phyloP scores from a whole-genome alignment of 2,113 vertebrate species.

The Catharus fuscescens region DNA sequence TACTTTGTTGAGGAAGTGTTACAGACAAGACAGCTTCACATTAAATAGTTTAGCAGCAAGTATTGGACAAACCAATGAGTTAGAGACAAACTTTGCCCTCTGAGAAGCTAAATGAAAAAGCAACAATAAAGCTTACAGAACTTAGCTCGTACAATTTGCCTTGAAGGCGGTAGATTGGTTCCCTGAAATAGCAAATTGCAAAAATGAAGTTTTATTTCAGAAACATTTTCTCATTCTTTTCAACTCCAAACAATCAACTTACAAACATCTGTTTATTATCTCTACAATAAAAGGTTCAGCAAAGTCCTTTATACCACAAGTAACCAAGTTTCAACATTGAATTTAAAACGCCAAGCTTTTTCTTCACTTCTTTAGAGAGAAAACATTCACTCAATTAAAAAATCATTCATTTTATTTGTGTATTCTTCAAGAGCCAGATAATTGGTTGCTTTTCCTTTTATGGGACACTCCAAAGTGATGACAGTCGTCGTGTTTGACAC shows the following conservation, averaged over 20 bases:
- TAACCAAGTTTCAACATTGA: not conserved
- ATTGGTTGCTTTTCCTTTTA: conserved; percentile 5
- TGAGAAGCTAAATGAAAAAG: conserved; percentile 81
- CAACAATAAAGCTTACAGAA: conserved; percentile 87
- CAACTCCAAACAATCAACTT: conserved; percentile 69
- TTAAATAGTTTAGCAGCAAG: conserved; percentile 72
- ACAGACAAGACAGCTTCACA: conserved; percentile 59
- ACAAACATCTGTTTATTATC: conserved; percentile 66
- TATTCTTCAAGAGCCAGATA: conserved; percentile 35
- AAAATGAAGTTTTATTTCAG: conserved; percentile 76
- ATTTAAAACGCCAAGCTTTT: not conserved
- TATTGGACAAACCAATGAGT: conserved; percentile 72
- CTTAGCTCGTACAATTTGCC: conserved; percentile 94
- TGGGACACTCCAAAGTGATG: conserved; percentile 27
- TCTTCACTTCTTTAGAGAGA: not conserved
- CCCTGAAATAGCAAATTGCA: conserved; percentile 87
- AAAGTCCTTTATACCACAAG: conserved; percentile 33
- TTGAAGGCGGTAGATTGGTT: conserved; percentile 86
- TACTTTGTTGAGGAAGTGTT: conserved; percentile 61
- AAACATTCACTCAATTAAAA: conserved; percentile 19
- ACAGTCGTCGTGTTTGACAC: conserved; percentile 31
- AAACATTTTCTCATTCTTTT: conserved; percentile 73
- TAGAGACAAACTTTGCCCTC: conserved; percentile 75
- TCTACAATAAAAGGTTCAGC: conserved; percentile 61
- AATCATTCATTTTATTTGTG: not conserved